A percentile compares a stretch with the other conserved stretches of the same genome.
Evolutionary conservation across 2,113 vertebrate species (phyloP).

Genomic region (Chaetodon trifascialis): DNA sequence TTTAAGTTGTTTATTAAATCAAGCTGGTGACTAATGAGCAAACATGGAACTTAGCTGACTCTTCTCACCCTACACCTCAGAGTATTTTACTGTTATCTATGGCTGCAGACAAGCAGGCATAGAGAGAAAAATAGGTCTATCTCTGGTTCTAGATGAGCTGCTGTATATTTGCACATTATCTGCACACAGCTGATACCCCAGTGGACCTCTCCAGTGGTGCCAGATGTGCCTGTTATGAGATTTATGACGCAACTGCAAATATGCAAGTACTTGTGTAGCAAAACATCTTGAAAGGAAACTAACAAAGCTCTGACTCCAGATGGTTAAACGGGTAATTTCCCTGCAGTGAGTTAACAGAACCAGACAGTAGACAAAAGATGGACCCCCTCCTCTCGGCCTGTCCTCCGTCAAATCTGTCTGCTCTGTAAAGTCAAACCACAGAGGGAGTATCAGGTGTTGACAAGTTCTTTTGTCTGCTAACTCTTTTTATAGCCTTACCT

Average conservation of each 20-base stretch:
- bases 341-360: neutral
- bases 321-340: neutral
- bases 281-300: neutral
- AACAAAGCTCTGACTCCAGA: neutral
- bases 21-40: conserved; percentile 28
- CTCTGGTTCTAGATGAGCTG: neutral
- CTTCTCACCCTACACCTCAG: conserved; percentile 6
- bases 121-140: neutral
- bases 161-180: neutral
- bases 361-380: conserved; percentile 37
- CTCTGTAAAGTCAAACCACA: conserved; percentile 64
- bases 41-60: conserved; percentile 20
- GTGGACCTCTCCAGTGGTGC: neutral
- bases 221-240: neutral
- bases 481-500: conserved; percentile 61
- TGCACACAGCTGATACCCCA: neutral
- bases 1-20: conserved; percentile 22
- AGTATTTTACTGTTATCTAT: neutral
- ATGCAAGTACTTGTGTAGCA: neutral
- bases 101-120: neutral
- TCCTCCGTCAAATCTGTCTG: conserved; percentile 52
- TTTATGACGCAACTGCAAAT: neutral
- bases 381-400: neutral
- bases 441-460: conserved; percentile 70
- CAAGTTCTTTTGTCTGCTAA: conserved; percentile 62